These are phyloP conservation scores for Hirtodrosophila duncani DNA, from an alignment of 2,888 invertebrate species.

Conservation along the genomic window DNA sequence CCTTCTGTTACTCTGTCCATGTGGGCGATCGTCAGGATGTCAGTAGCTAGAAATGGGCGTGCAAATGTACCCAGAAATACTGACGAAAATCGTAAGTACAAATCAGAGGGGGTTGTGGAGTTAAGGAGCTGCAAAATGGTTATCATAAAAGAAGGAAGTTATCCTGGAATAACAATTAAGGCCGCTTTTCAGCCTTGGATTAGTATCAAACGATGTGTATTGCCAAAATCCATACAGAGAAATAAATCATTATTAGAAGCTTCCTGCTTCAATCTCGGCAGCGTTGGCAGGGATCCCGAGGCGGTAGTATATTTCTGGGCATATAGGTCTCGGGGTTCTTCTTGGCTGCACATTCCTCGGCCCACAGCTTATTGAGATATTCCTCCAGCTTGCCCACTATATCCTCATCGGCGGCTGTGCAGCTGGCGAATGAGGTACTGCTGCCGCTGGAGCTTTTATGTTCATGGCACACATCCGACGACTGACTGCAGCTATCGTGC, in stretches of 20 bases:
- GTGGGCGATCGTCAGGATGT: constrained; percentile 46
- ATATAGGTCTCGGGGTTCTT: constrained; percentile 26
- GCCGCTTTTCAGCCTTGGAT: no score
- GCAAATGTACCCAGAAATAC: not conserved
- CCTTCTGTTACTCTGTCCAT: constrained; percentile 28
- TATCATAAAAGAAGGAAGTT: no score
- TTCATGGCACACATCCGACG: constrained; percentile 42
- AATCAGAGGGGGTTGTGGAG: no score
- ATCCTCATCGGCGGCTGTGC: constrained; percentile 32
- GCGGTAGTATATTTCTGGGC: constrained; percentile 6
- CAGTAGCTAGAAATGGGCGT: not conserved
- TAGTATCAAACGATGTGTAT: not conserved
- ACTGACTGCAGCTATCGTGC: constrained; percentile 24
- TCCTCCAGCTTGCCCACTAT: constrained; percentile 43
- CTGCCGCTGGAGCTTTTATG: constrained; percentile 1
- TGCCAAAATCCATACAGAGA: not conserved
- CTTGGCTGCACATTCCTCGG: constrained; percentile 47
- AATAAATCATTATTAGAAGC: not conserved
- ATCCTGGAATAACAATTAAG: no score
- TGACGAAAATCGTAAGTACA: no score
- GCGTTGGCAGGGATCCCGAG: constrained; percentile 8
- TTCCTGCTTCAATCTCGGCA: constrained; percentile 29
- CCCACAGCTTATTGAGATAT: constrained; percentile 56
- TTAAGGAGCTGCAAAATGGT: no score
- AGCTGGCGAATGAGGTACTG: constrained; percentile 23